Evolutionary conservation across 1,140 invertebrate species (phyloP), one percentile per base, ranked within the genome.

Genomic region (Steinernema khuongi): DNA sequence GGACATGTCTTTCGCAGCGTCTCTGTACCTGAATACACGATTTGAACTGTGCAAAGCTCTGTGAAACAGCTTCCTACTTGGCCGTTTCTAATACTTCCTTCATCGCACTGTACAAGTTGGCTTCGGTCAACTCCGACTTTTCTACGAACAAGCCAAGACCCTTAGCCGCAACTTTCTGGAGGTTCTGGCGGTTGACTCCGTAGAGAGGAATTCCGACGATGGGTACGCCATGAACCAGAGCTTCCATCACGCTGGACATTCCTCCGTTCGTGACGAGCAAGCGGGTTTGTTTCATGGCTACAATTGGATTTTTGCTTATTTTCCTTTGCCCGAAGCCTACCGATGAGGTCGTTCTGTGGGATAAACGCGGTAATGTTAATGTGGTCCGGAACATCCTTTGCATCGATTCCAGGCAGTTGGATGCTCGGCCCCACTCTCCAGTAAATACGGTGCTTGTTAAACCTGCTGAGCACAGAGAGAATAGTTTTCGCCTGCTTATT

Each of bases 271-370:
- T 84, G 2, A 84, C 75, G 1, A 84, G 69, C 18, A 84, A 74
- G 69, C 77, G 75, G 26, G 81, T 83, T 18, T 73, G 67, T 32
- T 78, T 77, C 31, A 83, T 75, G 14, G 82, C 82, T 81, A 36
- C 60, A 77, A 70, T 72, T n/a, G 4, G n/a, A n/a, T n/a, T n/a
- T n/a, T n/a, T 43, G 14, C 14, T n/a, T 43, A 14, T 17, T 43
- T 43, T 43, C 14, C 14, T 43, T n/a, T 14, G n/a, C n/a, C n/a
- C n/a, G 26, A 60, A 60, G 26, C 50, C 4, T 44, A 84, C 81
- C 82, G n/a, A 84, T 73, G 28, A 84, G 73, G 72, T 84, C 82
- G 68, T 84, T 84, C 71, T 84, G 82, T 30, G 82, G 82, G 32
- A 84, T 74, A 69, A 77, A 84, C n/a, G 81, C 79, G 1, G 82